A percentile compares a stretch with the other conserved stretches of the same genome.
Conservation (phyloP, 2,888 invertebrate genomes). For the Nasonia oneida region DNA sequence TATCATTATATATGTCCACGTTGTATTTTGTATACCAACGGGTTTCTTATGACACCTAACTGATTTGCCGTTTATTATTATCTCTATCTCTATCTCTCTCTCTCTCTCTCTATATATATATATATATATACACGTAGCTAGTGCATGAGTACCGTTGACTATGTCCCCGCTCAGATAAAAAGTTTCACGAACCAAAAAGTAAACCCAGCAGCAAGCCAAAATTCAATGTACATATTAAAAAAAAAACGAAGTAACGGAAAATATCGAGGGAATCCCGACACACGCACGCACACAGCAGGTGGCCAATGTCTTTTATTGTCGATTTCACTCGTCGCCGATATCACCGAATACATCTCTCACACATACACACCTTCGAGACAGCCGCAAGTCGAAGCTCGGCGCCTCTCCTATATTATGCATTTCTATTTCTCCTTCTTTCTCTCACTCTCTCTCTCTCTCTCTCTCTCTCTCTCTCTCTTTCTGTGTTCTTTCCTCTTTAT, state of each 20-base stretch:
- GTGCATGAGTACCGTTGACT: constrained; percentile 77
- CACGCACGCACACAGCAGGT: constrained; percentile 20
- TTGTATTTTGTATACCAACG: constrained; percentile 53
- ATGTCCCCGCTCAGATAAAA: constrained; percentile 69
- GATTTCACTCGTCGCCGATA: background rate
- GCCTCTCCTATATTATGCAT: constrained; percentile 10
- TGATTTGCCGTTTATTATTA: constrained; percentile 56
- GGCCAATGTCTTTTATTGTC: constrained; percentile 32
- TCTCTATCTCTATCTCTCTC: constrained; percentile 28
- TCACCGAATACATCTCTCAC: background rate
- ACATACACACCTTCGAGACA: background rate
- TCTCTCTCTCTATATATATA: too few relatives aligned
- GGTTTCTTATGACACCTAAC: constrained; percentile 60
- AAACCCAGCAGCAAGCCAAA: background rate
- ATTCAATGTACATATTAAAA: constrained; percentile 46
- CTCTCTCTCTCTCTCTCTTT: background rate
- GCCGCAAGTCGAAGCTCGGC: constrained; percentile 27
- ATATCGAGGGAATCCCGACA: constrained; percentile 19
- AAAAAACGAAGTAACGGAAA: background rate
- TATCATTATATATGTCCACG: constrained; percentile 36
- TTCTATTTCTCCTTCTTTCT: background rate
- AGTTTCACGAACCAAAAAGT: constrained; percentile 6
- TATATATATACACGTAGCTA: constrained; percentile 69
- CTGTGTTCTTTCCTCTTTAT: constrained; percentile 17
- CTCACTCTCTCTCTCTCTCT: background rate